These are phyloP conservation scores for Portevinia maculata DNA, from an alignment of 2,888 invertebrate genomes.

Conservation along the genomic window DNA sequence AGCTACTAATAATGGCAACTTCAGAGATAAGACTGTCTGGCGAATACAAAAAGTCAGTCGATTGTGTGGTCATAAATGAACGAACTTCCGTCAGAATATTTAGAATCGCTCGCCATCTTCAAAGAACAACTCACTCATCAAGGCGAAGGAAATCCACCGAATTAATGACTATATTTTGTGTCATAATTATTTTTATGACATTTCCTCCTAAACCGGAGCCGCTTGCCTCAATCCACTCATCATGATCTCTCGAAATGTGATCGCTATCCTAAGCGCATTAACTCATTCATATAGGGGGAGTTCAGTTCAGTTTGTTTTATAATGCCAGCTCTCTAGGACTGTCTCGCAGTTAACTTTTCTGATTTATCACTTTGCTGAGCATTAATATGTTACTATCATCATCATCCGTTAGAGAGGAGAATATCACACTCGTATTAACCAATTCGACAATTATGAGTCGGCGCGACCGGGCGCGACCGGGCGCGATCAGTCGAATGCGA, in stretches of 20 bases:
- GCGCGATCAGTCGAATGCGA: conserved; percentile 66
- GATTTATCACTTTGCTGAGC: conserved; percentile 52
- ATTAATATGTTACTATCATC: conserved; percentile 53
- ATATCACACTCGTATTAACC: conserved; percentile 50
- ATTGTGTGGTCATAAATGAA: no score
- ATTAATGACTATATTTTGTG: conserved; percentile 55
- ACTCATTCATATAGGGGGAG: conserved; percentile 4
- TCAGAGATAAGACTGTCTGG: conserved; percentile 38
- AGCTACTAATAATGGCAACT: not conserved
- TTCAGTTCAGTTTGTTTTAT: conserved; percentile 13
- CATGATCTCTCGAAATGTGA: not conserved
- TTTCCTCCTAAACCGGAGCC: conserved; percentile 58
- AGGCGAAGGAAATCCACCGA: conserved; percentile 16
- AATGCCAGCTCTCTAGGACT: conserved; percentile 26
- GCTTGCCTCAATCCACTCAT: conserved; percentile 13
- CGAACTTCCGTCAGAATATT: conserved; percentile 32
- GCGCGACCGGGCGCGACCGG: conserved; percentile 45
- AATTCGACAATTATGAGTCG: conserved; percentile 56
- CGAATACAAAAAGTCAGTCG: not conserved
- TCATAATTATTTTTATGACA: conserved; percentile 65
- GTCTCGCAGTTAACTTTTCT: conserved; percentile 39
- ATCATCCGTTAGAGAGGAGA: conserved; percentile 36
- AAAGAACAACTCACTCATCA: conserved; percentile 51
- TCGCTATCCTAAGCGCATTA: conserved; percentile 22
- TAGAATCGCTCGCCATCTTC: conserved; percentile 17